Base-by-base conservation (phyloP, 2,113 vertebrate species). In the Ariopsis seemanni region DNA sequence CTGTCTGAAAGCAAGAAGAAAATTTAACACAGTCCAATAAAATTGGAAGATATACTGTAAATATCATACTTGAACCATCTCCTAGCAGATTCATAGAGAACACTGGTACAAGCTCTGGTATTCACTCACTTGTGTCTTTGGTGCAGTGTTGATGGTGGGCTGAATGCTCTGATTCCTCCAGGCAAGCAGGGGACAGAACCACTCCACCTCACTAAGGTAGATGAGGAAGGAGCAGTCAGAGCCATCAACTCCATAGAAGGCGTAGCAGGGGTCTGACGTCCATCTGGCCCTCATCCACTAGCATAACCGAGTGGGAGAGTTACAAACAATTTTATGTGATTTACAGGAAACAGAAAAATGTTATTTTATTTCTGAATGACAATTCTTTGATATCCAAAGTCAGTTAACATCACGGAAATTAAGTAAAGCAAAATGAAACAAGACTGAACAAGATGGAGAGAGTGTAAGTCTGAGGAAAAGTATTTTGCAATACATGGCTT, bases 201-300 rank as follows among this genome's bases (percentile, higher is more conserved):
- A 99, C 93, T 99, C 98, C 0, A 99, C 97, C 91, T 99, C 98
- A 0, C 98, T 99, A 92, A 99, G 97, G 95, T 99, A 99, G 93
- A 97, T 89, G 86, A 99, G 97, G 92, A 99, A 99, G 0, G 98
- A 99, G 91, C 98, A 99, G 89, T 99, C 98, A 0, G 98, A 99
- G 89, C 98, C 98, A 0, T 99, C 98, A 88, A 99, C 98, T 0
- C 98, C 98, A 0, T 99, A 99, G 89, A 97, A 99, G 7, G 97
- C 96, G 0, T 99, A 99, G 94, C 98, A 99, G 18, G 98, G 98
- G 94, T 99, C 98, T 0, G 98, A 99, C 18, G 97, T 99, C 98
- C 98, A 99, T 83, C 97, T 96, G 60, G 96, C 96, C 7, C 97
- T 96, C 98, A 99, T 99, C 98, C 98, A 99, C 98, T 99, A 94